Evolutionary conservation across 2,113 vertebrate species (phyloP).

Genomic region (Paramormyrops kingsleyae): DNA sequence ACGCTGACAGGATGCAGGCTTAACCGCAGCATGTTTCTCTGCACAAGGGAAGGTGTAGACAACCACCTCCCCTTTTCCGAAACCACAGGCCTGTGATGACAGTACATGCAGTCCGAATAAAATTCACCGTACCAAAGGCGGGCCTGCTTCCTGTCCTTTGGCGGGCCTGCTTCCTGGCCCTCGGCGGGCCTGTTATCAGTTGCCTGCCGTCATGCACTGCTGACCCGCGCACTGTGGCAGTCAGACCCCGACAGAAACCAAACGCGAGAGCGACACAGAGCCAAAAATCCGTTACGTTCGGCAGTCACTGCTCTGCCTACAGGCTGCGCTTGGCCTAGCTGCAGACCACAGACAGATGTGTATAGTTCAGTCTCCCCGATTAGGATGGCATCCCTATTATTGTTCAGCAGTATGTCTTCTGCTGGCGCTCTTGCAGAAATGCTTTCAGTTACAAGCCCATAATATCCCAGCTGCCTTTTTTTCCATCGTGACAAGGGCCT

Average conservation of each 20-base stretch:
- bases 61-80: slow-evolving; percentile 1
- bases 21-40: background rate
- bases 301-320: background rate
- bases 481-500: background rate
- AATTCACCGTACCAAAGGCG: background rate
- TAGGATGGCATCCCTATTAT: background rate
- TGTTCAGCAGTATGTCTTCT: background rate
- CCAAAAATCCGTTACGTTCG: background rate
- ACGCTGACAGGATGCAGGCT: slow-evolving; percentile 11
- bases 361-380: background rate
- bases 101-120: background rate
- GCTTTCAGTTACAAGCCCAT: background rate
- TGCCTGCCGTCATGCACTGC: background rate
- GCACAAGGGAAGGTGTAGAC: background rate
- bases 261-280: background rate
- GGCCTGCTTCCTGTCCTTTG: background rate
- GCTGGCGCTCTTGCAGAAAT: background rate
- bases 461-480: background rate
- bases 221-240: background rate
- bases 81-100: background rate
- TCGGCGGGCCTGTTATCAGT: background rate
- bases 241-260: background rate
- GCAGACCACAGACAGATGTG: background rate
- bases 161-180: background rate
- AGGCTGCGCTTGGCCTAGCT: background rate